Conservation (phyloP, 2,888 invertebrate genomes). For the Clitarchus hookeri region DNA sequence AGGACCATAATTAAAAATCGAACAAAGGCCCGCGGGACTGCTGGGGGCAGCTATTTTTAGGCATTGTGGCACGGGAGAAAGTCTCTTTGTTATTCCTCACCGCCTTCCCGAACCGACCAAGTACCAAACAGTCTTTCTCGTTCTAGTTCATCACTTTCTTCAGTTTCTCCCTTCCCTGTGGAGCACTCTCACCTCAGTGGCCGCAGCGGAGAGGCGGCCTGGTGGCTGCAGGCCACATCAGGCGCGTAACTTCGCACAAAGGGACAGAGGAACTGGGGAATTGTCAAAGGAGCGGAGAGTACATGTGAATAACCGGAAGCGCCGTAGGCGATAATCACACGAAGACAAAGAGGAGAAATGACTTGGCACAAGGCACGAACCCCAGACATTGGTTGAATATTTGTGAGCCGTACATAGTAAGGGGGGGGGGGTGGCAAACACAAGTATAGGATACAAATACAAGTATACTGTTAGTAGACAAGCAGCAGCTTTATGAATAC, state of each 20-base stretch:
- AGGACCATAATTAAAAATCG: background rate
- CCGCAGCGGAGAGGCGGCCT: background rate
- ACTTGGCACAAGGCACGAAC: too few species aligned
- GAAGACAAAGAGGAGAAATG: background rate
- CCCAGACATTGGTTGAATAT: too few species aligned
- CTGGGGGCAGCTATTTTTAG: background rate
- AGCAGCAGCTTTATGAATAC: too few species aligned
- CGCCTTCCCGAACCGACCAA: background rate
- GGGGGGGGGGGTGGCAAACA: too few species aligned
- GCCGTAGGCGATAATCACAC: background rate
- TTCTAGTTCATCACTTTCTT: background rate
- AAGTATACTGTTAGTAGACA: too few species aligned
- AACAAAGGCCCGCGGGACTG: background rate
- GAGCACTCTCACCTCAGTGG: background rate
- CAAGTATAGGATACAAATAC: too few species aligned
- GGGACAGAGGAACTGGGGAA: background rate
- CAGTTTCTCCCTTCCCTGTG: background rate
- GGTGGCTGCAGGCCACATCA: background rate
- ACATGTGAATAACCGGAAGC: background rate
- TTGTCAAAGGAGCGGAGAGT: background rate
- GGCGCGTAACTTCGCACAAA: background rate
- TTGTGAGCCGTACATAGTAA: too few species aligned
- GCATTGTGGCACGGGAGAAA: background rate
- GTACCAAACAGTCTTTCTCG: background rate
- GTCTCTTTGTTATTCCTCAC: background rate